A percentile compares a stretch with the other conserved stretches of the same genome.
Evolutionary conservation across 1,140 invertebrate genomes (phyloP).

Genomic region (Papilio polyxenes): DNA sequence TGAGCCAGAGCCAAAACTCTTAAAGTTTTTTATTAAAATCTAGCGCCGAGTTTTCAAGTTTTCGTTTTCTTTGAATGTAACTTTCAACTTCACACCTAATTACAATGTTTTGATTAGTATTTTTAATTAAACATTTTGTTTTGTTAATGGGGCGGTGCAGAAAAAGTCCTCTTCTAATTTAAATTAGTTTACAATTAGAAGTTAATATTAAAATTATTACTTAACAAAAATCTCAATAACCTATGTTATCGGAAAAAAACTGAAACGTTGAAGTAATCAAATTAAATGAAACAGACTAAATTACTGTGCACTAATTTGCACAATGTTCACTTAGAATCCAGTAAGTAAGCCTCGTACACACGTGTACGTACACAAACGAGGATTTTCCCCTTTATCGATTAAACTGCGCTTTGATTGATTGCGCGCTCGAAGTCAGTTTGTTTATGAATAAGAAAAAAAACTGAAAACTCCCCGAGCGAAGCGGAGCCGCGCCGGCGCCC

Average conservation of each 20-base stretch:
- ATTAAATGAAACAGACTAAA: too few species aligned
- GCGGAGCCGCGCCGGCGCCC: too few species aligned
- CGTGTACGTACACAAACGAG: background rate
- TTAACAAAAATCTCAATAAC: too few species aligned
- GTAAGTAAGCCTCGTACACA: background rate
- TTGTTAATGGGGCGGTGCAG: background rate
- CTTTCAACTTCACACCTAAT: background rate
- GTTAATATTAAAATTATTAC: too few species aligned
- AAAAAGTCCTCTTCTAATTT: too few species aligned
- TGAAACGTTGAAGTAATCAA: too few species aligned
- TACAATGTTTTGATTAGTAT: background rate
- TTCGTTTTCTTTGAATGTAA: background rate
- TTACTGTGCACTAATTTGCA: too few species aligned
- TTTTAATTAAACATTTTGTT: background rate
- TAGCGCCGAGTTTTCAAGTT: background rate
- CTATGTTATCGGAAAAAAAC: too few species aligned
- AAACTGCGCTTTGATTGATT: background rate
- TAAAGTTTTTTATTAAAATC: background rate
- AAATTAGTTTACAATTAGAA: too few species aligned
- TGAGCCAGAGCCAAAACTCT: background rate
- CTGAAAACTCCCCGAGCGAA: background rate
- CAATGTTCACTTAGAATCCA: too few species aligned
- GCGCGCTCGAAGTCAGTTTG: background rate
- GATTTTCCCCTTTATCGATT: background rate
- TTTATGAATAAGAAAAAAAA: conserved; percentile 7